phyloP scores from a whole-genome alignment of 2,888 invertebrate genomes.

The Parascotia fuliginaria region DNA sequence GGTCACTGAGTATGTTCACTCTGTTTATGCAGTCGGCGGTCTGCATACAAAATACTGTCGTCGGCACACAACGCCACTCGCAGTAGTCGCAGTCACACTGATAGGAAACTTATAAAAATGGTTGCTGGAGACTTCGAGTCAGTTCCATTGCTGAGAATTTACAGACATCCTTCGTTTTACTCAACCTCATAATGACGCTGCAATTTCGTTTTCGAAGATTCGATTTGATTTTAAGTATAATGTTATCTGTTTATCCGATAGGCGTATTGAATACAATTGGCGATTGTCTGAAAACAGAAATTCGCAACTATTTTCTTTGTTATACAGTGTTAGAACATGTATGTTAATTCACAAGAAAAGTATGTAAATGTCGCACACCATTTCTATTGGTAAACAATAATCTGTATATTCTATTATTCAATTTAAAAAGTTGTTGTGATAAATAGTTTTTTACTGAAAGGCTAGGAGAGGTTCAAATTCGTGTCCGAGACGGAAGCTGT shows the following conservation, averaged over 20 bases:
- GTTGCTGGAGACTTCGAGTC: conserved; percentile 8
- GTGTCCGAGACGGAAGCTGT: conserved; percentile 15
- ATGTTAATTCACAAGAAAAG: background rate
- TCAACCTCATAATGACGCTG: background rate
- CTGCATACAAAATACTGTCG: conserved; percentile 56
- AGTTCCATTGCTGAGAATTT: background rate
- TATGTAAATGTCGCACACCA: conserved; percentile 15
- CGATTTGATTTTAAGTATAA: background rate
- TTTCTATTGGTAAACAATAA: conserved; percentile 13
- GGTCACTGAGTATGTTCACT: conserved; percentile 28
- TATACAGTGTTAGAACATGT: background rate
- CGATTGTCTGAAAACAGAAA: background rate
- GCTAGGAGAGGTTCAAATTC: conserved; percentile 10
- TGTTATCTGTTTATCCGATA: background rate
- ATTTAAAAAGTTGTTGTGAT: conserved; percentile 32
- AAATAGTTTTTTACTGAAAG: conserved; percentile 25
- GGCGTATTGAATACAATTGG: background rate
- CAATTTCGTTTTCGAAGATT: background rate
- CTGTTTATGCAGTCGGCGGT: conserved; percentile 55
- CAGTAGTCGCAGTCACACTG: conserved; percentile 17
- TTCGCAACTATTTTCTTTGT: background rate
- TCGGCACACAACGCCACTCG: conserved; percentile 23
- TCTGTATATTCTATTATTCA: conserved; percentile 18
- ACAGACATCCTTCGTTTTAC: background rate
- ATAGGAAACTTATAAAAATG: conserved; percentile 47